These are phyloP conservation scores for Aethes cnicana DNA, from an alignment of 2,888 invertebrate species.

Conservation along the genomic window DNA sequence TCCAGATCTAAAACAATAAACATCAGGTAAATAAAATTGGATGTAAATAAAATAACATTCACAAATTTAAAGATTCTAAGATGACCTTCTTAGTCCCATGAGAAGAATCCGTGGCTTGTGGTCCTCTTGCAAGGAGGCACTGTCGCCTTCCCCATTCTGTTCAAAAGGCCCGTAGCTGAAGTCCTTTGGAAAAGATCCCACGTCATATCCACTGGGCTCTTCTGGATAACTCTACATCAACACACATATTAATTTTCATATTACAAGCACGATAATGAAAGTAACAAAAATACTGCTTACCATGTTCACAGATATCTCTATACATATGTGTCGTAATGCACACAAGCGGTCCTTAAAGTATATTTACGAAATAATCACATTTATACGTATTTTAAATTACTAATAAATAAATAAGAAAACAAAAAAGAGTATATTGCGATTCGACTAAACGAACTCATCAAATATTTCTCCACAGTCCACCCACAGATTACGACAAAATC, in stretches of 20 bases:
- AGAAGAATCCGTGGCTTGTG: conserved; percentile 96
- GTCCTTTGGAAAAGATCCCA: conserved; percentile 92
- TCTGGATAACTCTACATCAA: conserved; percentile 78
- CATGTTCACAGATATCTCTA: conserved; percentile 20
- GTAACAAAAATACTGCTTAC: conserved; percentile 18
- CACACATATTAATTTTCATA: conserved; percentile 5
- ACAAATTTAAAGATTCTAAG: not conserved
- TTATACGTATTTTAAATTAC: conserved; percentile 2
- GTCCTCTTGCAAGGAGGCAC: conserved; percentile 84
- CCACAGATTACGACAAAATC: conserved; percentile 1
- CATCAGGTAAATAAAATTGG: not conserved
- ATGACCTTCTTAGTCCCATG: conserved; percentile 95
- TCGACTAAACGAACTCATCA: conserved; percentile 26
- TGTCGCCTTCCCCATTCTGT: conserved; percentile 87
- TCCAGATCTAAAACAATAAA: conserved; percentile 89
- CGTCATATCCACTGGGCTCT: conserved; percentile 76
- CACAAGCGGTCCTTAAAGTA: conserved; percentile 9
- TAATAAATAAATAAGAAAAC: conserved; percentile 26
- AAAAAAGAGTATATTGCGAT: conserved; percentile 24
- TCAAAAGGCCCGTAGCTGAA: conserved; percentile 96
- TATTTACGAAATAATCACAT: conserved; percentile 10
- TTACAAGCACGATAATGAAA: conserved; percentile 15
- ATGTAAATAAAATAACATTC: not conserved
- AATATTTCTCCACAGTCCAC: not conserved
- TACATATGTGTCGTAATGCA: conserved; percentile 13